Conservation (phyloP, 2,888 invertebrate genomes). For the Aleiodes alternator region DNA sequence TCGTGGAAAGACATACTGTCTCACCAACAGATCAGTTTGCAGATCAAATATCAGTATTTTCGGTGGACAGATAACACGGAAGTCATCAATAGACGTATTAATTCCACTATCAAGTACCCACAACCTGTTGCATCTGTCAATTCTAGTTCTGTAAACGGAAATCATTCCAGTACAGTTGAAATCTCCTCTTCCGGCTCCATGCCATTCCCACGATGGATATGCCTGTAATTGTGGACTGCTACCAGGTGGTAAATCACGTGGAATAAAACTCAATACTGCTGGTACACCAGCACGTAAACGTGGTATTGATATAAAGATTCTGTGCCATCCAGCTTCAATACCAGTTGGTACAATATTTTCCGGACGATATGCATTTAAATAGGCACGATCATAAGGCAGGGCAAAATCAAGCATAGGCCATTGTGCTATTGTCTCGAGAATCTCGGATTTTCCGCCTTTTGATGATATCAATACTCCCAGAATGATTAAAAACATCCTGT, state of each 20-base stretch:
- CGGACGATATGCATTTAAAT: constrained; percentile 78
- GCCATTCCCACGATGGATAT: constrained; percentile 88
- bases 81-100: constrained; percentile 83
- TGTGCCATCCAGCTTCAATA: constrained; percentile 83
- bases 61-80: constrained; percentile 83
- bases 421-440: constrained; percentile 74
- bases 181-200: constrained; percentile 82
- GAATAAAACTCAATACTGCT: constrained; percentile 84
- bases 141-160: constrained; percentile 86
- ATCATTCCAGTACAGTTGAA: constrained; percentile 87
- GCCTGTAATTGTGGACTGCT: constrained; percentile 85
- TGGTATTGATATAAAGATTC: constrained; percentile 86
- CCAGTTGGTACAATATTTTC: constrained; percentile 88
- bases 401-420: constrained; percentile 75
- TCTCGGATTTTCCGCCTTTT: constrained; percentile 43
- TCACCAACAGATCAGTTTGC: constrained; percentile 82
- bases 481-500: not conserved
- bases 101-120: constrained; percentile 90
- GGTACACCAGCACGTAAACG: constrained; percentile 86
- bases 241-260: constrained; percentile 80
- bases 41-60: constrained; percentile 89
- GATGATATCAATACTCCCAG: constrained; percentile 1
- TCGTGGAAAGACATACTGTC: constrained; percentile 85
- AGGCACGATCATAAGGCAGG: constrained; percentile 71
- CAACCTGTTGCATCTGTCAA: constrained; percentile 88